Evolutionary conservation across 2,113 vertebrate genomes (phyloP).

Genomic region (Takifugu bimaculatus): DNA sequence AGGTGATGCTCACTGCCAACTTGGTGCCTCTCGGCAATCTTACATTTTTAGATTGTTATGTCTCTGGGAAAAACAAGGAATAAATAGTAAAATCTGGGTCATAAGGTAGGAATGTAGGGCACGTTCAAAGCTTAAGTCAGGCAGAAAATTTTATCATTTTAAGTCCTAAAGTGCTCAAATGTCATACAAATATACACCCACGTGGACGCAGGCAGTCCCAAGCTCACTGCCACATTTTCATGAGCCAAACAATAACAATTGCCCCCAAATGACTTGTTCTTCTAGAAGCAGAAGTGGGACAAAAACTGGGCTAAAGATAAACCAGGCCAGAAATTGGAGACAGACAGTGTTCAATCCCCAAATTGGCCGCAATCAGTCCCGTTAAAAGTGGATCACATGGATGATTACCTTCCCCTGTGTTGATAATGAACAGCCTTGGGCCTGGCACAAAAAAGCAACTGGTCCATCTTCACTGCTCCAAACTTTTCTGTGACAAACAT

Average conservation of each 20-base stretch:
- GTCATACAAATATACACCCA: neutral
- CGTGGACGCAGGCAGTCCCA: neutral
- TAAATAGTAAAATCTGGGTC: slow-evolving; percentile 31
- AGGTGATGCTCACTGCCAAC: too few relatives aligned
- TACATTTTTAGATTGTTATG: slow-evolving; percentile 26
- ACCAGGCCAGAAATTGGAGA: slow-evolving; percentile 54
- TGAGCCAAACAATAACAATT: neutral
- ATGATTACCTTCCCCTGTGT: slow-evolving; percentile 59
- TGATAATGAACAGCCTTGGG: slow-evolving; percentile 69
- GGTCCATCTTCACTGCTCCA: neutral
- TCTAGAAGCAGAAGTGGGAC: slow-evolving; percentile 64
- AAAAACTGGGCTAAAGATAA: slow-evolving; percentile 70
- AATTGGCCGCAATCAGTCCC: slow-evolving; percentile 59
- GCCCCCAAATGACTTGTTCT: slow-evolving; percentile 40
- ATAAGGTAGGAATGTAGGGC: slow-evolving; percentile 32
- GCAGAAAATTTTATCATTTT: neutral
- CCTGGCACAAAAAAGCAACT: slow-evolving; percentile 55
- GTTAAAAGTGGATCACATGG: slow-evolving; percentile 64
- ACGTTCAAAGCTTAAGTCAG: neutral
- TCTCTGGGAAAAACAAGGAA: slow-evolving; percentile 37
- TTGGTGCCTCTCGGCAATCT: slow-evolving; percentile 19
- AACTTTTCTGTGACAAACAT: slow-evolving; percentile 9
- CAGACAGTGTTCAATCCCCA: slow-evolving; percentile 47
- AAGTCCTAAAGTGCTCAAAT: neutral
- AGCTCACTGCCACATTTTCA: neutral